Evolutionary conservation across 2,113 vertebrate genomes (phyloP).

Genomic region (Phocoena phocoena): DNA sequence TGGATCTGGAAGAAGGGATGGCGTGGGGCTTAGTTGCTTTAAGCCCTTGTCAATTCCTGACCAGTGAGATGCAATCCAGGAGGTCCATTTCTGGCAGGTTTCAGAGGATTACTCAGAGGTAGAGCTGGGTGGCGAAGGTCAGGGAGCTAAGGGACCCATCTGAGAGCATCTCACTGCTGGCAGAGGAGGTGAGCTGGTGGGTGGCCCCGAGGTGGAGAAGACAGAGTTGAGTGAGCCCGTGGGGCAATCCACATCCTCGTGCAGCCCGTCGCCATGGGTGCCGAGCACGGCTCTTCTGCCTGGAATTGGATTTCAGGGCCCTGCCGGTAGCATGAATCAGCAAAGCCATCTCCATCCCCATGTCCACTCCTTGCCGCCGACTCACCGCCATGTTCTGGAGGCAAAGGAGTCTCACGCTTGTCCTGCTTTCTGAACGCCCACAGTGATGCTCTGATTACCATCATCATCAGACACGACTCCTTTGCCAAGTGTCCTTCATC

Average conservation of each 20-base stretch:
- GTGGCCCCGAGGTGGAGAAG: not conserved
- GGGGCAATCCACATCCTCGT: not conserved
- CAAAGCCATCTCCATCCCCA: not conserved
- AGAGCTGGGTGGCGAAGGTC: not conserved
- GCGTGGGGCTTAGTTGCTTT: not conserved
- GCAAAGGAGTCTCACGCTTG: not conserved
- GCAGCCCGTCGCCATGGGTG: accelerated
- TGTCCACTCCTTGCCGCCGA: not conserved
- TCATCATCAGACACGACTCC: slow-evolving; percentile 2
- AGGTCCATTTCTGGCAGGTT: not conserved
- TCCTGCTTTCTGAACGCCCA: not conserved
- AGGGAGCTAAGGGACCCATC: not conserved
- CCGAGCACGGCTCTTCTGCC: not conserved
- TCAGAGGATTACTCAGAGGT: not conserved
- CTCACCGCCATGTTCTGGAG: not conserved
- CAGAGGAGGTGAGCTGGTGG: not conserved
- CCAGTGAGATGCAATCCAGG: not conserved
- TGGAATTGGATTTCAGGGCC: not conserved
- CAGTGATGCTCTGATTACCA: not conserved
- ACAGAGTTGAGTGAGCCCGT: not conserved
- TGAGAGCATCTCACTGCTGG: not conserved
- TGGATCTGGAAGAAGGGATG: not conserved
- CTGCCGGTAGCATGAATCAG: not conserved
- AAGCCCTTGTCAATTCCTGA: not conserved
- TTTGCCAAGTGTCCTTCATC: slow-evolving; percentile 55